These are phyloP conservation scores for Okamejei kenojei DNA, from an alignment of 2,797 vertebrate species.

Conservation along the genomic window DNA sequence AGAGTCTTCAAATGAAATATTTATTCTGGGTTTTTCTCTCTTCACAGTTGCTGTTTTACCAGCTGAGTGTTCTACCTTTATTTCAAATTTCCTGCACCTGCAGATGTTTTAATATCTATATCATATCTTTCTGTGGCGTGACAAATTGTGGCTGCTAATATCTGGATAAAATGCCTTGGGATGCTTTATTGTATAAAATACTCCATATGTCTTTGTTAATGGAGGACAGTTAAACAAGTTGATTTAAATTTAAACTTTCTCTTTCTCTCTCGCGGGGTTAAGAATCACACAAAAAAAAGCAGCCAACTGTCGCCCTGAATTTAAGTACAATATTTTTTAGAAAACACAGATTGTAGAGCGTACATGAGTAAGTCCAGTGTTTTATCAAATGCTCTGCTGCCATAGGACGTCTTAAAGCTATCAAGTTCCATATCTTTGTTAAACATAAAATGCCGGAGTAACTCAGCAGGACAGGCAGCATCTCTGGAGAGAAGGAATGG, in stretches of 20 bases:
- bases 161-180: background rate
- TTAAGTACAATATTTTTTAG: background rate
- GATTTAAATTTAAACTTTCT: background rate
- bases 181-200: background rate
- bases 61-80: too few relatives aligned
- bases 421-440: background rate
- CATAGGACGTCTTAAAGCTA: background rate
- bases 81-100: too few relatives aligned
- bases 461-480: too few relatives aligned
- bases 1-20: too few relatives aligned
- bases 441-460: too few relatives aligned
- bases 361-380: background rate
- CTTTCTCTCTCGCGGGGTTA: background rate
- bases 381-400: background rate
- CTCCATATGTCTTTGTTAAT: background rate
- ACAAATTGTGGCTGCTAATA: background rate
- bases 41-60: too few relatives aligned
- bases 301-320: background rate
- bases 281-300: background rate
- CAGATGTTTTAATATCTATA: too few relatives aligned
- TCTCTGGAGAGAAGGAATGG: too few relatives aligned
- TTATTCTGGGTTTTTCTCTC: too few relatives aligned
- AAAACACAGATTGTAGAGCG: background rate
- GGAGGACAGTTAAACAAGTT: background rate
- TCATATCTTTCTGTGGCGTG: background rate